Conservation (phyloP, 2,113 vertebrate genomes). For the Myrmecobius fasciatus region DNA sequence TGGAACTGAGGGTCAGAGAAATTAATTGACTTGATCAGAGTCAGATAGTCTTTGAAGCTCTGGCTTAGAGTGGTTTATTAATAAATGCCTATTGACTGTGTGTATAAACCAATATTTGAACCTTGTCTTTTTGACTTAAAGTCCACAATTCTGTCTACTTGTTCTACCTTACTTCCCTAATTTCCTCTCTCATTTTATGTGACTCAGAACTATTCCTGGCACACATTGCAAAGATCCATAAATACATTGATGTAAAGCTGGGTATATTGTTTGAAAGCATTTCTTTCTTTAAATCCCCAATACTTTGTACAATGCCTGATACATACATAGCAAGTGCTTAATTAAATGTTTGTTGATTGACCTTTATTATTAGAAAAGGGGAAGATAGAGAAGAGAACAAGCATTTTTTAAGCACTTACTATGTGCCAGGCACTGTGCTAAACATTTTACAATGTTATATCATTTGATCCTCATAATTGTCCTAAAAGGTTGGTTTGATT, state of each 20-base stretch:
- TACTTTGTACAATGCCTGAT: neutral
- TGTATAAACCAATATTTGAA: neutral
- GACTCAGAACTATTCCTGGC: neutral
- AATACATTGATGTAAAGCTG: neutral
- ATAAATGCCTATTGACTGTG: neutral
- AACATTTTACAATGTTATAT: neutral
- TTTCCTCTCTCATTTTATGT: neutral
- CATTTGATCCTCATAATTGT: neutral
- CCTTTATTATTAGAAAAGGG: neutral
- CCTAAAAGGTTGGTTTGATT: neutral
- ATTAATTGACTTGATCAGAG: neutral
- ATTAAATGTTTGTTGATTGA: neutral
- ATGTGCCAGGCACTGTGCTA: neutral
- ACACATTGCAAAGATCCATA: neutral
- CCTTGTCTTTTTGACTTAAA: neutral
- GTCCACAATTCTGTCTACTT: neutral
- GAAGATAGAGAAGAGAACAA: neutral
- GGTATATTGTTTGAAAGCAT: neutral
- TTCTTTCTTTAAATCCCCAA: neutral
- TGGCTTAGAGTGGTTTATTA: neutral
- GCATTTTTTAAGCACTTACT: neutral
- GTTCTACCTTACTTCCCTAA: neutral
- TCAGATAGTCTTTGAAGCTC: neutral
- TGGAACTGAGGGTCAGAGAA: neutral
- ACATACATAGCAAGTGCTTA: neutral